Percentiles rank a stretch among this genome's conserved stretches.
Evolutionary conservation across 2,888 invertebrate genomes (phyloP).

Genomic region (Latrodectus hesperus): DNA sequence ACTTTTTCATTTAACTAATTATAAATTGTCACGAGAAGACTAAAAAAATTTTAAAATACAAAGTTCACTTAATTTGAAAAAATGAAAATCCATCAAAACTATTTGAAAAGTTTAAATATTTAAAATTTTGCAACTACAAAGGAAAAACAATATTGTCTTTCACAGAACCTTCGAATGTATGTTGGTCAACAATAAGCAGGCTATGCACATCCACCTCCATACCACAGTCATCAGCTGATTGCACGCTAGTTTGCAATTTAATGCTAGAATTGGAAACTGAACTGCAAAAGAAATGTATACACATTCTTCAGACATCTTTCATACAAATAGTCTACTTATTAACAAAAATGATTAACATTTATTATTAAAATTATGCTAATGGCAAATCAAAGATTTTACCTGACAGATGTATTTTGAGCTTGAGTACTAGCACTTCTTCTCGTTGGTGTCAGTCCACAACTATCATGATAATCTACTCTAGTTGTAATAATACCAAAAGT

Average conservation of each 20-base stretch:
- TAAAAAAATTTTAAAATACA: too few relatives aligned
- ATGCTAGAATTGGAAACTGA: slow-evolving; percentile 79
- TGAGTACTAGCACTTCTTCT: slow-evolving; percentile 87
- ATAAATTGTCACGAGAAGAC: too few relatives aligned
- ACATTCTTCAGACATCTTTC: background rate
- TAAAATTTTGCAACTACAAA: background rate
- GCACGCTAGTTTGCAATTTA: slow-evolving; percentile 72
- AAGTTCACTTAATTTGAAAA: too few relatives aligned
- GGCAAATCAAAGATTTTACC: slow-evolving; percentile 33
- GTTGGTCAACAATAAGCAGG: slow-evolving; percentile 93
- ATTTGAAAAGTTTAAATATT: too few relatives aligned
- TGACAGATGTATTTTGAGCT: slow-evolving; percentile 79
- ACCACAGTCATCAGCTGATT: slow-evolving; percentile 78
- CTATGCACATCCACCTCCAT: slow-evolving; percentile 93
- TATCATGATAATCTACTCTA: slow-evolving; percentile 90
- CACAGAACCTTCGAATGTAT: slow-evolving; percentile 88
- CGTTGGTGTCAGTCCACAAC: slow-evolving; percentile 81
- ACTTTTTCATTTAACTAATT: too few relatives aligned
- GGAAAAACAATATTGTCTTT: slow-evolving; percentile 44
- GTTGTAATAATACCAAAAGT: slow-evolving; percentile 95
- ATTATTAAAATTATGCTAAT: background rate
- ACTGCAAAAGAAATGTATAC: slow-evolving; percentile 8
- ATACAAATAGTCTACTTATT: too few relatives aligned
- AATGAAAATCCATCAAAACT: too few relatives aligned
- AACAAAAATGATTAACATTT: background rate